phyloP scores from a whole-genome alignment of 2,797 vertebrate genomes.

The Hemibagrus guttatus region DNA sequence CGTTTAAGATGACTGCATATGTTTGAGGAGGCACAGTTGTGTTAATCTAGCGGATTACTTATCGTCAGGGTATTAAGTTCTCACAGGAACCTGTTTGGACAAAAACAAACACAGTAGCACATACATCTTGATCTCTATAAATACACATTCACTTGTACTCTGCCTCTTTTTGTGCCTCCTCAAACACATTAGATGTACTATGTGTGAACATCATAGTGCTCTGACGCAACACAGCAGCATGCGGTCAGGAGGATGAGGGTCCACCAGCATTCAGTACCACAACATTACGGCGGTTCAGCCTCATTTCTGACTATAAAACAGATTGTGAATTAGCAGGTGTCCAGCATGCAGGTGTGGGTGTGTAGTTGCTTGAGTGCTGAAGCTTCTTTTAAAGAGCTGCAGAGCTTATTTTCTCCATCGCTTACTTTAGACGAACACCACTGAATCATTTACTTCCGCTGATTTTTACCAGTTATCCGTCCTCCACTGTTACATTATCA shows the following conservation, averaged over 20 bases:
- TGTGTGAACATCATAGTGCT: neutral
- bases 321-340: conserved; percentile 10
- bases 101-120: conserved; percentile 15
- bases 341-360: conserved; percentile 1
- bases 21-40: neutral
- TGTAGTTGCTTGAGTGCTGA: neutral
- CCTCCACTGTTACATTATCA: neutral
- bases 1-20: neutral
- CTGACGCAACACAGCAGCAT: neutral
- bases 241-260: neutral
- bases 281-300: too few species aligned
- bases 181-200: neutral
- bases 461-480: neutral
- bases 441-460: neutral
- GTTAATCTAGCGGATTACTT: neutral
- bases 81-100: neutral
- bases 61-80: neutral
- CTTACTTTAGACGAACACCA: neutral
- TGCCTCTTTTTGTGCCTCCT: neutral
- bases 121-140: neutral
- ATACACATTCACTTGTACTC: neutral
- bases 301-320: neutral
- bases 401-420: neutral
- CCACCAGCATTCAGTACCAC: neutral
- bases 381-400: neutral